Conservation (phyloP, 2,888 invertebrate species). For the Polydrusus tereticollis region DNA sequence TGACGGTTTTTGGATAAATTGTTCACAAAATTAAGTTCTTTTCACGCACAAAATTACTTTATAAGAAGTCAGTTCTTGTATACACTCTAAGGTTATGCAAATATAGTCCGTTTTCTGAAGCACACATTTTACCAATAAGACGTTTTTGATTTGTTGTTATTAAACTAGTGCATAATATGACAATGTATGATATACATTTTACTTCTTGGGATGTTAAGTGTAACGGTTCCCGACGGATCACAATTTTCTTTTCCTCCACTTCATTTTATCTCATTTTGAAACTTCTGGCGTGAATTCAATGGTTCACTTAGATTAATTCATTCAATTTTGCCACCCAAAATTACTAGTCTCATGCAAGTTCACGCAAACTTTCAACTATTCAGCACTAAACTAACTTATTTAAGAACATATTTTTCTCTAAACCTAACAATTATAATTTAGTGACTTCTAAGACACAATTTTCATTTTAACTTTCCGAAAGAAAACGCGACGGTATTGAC, state of each 20-base stretch:
- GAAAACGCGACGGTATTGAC: slow-evolving; percentile 6
- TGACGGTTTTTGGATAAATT: background rate
- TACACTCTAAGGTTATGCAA: no score
- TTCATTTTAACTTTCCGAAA: background rate
- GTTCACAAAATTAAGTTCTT: background rate
- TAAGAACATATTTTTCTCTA: no score
- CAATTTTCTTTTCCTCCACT: background rate
- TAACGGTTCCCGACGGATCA: background rate
- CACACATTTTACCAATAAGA: background rate
- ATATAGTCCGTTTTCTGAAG: background rate
- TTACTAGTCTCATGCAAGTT: no score
- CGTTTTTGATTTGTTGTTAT: no score
- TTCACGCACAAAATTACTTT: background rate
- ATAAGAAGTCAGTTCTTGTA: background rate
- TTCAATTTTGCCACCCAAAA: no score
- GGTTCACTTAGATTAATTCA: no score
- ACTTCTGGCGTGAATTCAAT: no score
- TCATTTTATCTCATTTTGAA: background rate
- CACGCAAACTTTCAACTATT: no score
- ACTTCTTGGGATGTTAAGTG: background rate
- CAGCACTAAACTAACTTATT: no score
- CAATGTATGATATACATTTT: background rate
- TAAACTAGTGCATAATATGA: no score
- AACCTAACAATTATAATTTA: no score
- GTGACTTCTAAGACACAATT: background rate